Evolutionary conservation across 1,140 invertebrate species (phyloP), one percentile per base, ranked within the genome.

Genomic region (Drosophila orosa): DNA sequence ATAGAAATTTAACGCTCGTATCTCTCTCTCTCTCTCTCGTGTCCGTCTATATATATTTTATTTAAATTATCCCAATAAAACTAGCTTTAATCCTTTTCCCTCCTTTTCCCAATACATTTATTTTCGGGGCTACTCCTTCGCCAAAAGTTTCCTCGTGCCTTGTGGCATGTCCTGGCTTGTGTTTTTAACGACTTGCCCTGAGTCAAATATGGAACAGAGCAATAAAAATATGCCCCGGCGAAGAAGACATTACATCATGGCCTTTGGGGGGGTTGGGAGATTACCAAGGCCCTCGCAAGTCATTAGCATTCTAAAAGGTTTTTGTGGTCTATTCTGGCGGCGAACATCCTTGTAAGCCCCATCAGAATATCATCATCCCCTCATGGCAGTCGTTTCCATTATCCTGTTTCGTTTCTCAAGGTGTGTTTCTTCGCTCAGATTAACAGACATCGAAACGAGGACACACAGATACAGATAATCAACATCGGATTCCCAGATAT

Each of bases 241-340:
- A 54, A 54, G 25, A 76, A 68, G 73, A 50, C 47, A 75, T 75
- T 75, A 75, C 72, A 54, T 66, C 52, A 75, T 42, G 44, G 44
- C 31, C 15, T 35, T 7, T 10, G 59, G 24, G 12, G 22, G 1
- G 45, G 19, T 19, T 52, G 27, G 12, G 52, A 15, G 27, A 31
- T 50, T 50, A 57, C 44, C 19, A 48, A 58, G 69, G 80, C 71
- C 71, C 77, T 69, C 63, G 69, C 67, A 87, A 86, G 83, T 83
- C 83, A 87, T 86, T 86, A 86, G 82, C 83, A 86, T 86, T 86
- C 80, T 86, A 86, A 86, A 87, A 86, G 83, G 79, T 86, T 86
- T 86, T 83, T 50, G 83, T 79, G 86, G 83, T 87, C 60, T 65
- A 76, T 68, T 17, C 31, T 22, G 42, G 8, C 50, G 42, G 12